These are phyloP conservation scores for Cyprinodon tularosa DNA, from an alignment of 2,113 vertebrate species.

Conservation along the genomic window DNA sequence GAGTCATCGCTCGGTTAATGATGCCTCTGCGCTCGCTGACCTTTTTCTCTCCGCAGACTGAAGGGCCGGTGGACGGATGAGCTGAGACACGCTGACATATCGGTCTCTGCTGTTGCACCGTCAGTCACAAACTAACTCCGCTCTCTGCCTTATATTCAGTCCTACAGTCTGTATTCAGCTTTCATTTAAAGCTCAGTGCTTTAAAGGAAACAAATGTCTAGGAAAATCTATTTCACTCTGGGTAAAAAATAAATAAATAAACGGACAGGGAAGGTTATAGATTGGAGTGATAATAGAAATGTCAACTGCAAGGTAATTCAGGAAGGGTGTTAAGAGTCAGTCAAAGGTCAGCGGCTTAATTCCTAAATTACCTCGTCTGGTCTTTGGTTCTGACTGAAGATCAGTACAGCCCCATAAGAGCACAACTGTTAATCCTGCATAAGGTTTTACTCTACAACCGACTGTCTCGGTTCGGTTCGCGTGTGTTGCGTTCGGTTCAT, in stretches of 20 bases:
- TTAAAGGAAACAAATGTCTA: not conserved
- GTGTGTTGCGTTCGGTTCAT: too few species aligned
- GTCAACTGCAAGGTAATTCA: not conserved
- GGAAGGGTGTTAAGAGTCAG: not conserved
- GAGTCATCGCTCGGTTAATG: conserved; percentile 40
- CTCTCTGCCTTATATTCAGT: not conserved
- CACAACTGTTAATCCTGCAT: too few species aligned
- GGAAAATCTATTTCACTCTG: not conserved
- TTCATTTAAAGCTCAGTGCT: not conserved
- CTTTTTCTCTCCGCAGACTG: conserved; percentile 43
- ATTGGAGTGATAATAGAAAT: not conserved
- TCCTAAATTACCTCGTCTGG: not conserved
- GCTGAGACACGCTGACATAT: conserved; percentile 9
- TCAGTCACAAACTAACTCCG: not conserved
- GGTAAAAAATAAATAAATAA: too few species aligned
- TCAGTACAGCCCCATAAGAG: not conserved
- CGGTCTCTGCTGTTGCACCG: not conserved
- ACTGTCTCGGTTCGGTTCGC: too few species aligned
- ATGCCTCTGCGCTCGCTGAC: conserved; percentile 46
- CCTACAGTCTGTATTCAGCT: conserved; percentile 7
- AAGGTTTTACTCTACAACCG: too few species aligned
- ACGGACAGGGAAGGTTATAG: not conserved
- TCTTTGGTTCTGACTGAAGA: not conserved
- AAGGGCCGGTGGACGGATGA: conserved; percentile 23
- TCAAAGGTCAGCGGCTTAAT: conserved; percentile 13